These are phyloP conservation scores for Acrossocheilus fasciatus DNA, from an alignment of 2,797 vertebrate species.

Conservation along the genomic window DNA sequence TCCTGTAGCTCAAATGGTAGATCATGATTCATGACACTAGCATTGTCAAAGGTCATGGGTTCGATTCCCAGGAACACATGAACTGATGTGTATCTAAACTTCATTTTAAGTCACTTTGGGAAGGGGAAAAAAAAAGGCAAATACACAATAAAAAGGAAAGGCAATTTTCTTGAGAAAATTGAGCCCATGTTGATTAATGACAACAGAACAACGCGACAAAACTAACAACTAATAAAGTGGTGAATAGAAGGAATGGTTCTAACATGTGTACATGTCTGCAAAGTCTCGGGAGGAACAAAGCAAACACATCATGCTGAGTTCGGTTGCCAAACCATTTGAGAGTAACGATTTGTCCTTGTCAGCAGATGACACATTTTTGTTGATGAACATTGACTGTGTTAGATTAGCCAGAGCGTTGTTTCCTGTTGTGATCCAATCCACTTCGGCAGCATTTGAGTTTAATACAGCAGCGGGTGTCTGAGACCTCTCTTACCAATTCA, in stretches of 20 bases:
- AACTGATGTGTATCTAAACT: too few species aligned
- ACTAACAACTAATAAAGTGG: not conserved
- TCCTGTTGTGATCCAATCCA: slow-evolving; percentile 51
- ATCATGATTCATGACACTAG: too few species aligned
- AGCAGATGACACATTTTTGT: slow-evolving; percentile 51
- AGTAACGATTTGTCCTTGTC: slow-evolving; percentile 53
- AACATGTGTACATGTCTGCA: not conserved
- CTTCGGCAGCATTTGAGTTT: slow-evolving; percentile 43
- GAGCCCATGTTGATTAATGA: not conserved
- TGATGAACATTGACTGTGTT: slow-evolving; percentile 55
- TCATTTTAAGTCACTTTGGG: too few species aligned
- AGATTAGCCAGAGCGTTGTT: slow-evolving; percentile 44
- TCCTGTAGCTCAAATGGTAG: too few species aligned
- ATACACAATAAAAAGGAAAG: too few species aligned
- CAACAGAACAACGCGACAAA: not conserved
- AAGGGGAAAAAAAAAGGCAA: not conserved
- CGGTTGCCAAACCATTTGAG: slow-evolving; percentile 35
- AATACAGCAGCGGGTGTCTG: slow-evolving; percentile 43
- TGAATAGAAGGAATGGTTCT: not conserved
- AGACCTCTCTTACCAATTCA: slow-evolving; percentile 27
- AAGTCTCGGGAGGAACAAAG: slow-evolving; percentile 28
- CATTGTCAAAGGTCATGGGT: too few species aligned
- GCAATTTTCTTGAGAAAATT: not conserved
- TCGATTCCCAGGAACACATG: too few species aligned
- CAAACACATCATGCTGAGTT: slow-evolving; percentile 30